These are phyloP conservation scores for Drepana falcataria DNA, from an alignment of 2,888 invertebrate species.

Conservation along the genomic window DNA sequence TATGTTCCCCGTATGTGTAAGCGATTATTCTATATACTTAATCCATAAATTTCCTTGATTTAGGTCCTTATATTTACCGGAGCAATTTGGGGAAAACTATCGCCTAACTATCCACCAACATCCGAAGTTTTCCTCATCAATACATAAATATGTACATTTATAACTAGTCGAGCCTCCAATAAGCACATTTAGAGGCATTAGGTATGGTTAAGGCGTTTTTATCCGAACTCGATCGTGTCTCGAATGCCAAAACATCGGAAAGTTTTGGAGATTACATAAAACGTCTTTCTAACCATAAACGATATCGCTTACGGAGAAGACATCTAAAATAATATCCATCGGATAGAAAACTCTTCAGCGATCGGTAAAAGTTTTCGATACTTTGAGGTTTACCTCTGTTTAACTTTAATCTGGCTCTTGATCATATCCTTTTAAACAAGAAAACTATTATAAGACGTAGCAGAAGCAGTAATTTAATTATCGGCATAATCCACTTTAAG, in stretches of 20 bases:
- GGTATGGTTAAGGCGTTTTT: conserved; percentile 42
- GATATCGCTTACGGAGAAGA: conserved; percentile 25
- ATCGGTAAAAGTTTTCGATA: conserved; percentile 4
- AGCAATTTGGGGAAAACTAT: background rate
- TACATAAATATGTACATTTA: conserved; percentile 20
- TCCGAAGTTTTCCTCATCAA: conserved; percentile 16
- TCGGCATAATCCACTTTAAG: too few relatives aligned
- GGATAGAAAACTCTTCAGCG: conserved; percentile 10
- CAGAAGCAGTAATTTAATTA: background rate
- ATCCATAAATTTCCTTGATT: too few relatives aligned
- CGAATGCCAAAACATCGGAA: conserved; percentile 42
- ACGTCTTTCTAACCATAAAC: conserved; percentile 28
- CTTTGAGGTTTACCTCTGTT: conserved; percentile 2
- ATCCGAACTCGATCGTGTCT: conserved; percentile 44
- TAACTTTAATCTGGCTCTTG: background rate
- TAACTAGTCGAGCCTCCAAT: conserved; percentile 33
- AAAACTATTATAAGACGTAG: background rate
- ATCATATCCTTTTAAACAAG: background rate
- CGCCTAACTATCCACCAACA: background rate
- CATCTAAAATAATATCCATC: conserved; percentile 37
- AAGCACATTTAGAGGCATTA: conserved; percentile 45
- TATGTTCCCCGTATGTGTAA: too few relatives aligned
- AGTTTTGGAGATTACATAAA: conserved; percentile 41
- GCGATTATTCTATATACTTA: too few relatives aligned
- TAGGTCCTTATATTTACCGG: too few relatives aligned